Conservation (phyloP, 1,140 invertebrate genomes). For the Ruditapes philippinarum region DNA sequence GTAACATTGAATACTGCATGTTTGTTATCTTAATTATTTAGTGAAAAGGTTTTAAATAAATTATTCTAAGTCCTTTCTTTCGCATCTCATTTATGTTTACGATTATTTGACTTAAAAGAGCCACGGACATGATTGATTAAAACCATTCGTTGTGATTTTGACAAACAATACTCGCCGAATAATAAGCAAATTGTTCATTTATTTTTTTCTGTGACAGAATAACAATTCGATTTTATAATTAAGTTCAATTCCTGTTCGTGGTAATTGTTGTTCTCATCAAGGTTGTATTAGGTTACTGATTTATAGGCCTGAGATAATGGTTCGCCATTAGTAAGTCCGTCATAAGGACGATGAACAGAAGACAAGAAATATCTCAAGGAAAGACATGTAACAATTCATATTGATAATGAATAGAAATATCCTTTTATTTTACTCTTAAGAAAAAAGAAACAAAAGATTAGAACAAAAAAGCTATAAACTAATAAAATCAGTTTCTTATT, state of each 20-base stretch:
- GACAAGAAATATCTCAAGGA: neutral
- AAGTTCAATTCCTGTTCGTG: conserved; percentile 23
- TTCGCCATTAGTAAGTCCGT: conserved; percentile 7
- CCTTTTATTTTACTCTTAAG: too few species aligned
- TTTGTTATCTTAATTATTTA: too few species aligned
- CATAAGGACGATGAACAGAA: neutral
- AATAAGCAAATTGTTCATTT: conserved; percentile 29
- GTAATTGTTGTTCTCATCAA: conserved; percentile 13
- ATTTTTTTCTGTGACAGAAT: conserved; percentile 27
- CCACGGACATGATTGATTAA: neutral
- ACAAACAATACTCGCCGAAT: conserved; percentile 4
- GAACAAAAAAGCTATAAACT: too few species aligned
- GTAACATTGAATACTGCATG: too few species aligned
- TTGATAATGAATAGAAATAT: too few species aligned
- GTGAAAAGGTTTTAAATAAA: too few species aligned
- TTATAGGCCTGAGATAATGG: conserved; percentile 37
- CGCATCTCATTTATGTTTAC: too few species aligned
- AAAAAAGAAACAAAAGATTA: too few species aligned
- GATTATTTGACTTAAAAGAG: too few species aligned
- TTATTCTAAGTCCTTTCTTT: too few species aligned
- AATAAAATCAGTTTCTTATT: too few species aligned
- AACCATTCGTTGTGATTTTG: neutral
- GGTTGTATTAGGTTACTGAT: conserved; percentile 45
- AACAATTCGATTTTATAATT: conserved; percentile 64
- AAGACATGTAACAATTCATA: neutral